These are phyloP conservation scores for Drosophila navojoa DNA, from an alignment of 1,140 invertebrate genomes.

Conservation along the genomic window DNA sequence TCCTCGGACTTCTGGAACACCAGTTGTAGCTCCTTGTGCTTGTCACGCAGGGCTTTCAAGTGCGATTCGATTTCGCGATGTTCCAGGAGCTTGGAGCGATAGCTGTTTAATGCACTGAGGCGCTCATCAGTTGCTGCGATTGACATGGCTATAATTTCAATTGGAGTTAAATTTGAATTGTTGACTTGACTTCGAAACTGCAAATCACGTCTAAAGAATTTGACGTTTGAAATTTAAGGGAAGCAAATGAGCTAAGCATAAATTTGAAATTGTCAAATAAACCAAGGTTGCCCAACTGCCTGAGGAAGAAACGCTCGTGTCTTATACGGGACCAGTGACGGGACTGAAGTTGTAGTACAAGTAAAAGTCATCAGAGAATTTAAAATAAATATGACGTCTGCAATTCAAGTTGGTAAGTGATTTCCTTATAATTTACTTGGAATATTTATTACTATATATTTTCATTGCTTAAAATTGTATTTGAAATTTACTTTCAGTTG, in stretches of 20 bases:
- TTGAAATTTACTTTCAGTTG: not conserved
- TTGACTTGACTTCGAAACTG: conserved; percentile 26
- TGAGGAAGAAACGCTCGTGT: no score
- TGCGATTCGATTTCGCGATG: conserved; percentile 97
- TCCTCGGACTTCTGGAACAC: conserved; percentile 99
- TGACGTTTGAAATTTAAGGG: conserved; percentile 9
- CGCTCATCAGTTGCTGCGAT: conserved; percentile 80
- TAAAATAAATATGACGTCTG: no score
- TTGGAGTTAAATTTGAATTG: not conserved
- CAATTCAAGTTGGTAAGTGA: no score
- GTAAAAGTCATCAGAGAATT: no score
- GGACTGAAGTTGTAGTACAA: no score
- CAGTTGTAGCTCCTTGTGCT: conserved; percentile 97
- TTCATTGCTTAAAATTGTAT: not conserved
- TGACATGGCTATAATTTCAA: conserved; percentile 16
- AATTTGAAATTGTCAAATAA: conserved; percentile 3
- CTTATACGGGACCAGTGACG: no score
- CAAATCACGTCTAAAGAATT: conserved; percentile 40
- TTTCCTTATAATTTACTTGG: not conserved
- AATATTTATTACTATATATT: not conserved
- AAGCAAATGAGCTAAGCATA: not conserved
- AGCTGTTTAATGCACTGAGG: conserved; percentile 94
- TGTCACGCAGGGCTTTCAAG: conserved; percentile 97
- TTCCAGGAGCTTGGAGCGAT: conserved; percentile 96
- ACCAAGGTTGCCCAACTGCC: conserved; percentile 3